Conservation (phyloP, 1,140 invertebrate species). For the Rhyzopertha dominica region DNA sequence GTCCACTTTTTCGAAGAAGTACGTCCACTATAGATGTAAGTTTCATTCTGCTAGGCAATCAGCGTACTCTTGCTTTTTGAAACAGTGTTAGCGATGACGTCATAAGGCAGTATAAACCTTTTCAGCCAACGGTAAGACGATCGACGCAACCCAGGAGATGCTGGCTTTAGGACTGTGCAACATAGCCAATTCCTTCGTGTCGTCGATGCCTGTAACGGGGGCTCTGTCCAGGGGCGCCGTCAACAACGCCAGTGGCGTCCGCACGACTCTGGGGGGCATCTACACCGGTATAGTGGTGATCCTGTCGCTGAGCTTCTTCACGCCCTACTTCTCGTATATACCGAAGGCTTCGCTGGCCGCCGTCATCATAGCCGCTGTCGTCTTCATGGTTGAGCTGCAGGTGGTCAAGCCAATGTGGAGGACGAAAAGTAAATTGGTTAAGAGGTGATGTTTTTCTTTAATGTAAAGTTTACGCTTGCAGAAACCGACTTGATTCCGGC, state of each 20-base stretch:
- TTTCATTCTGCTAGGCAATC: too few relatives aligned
- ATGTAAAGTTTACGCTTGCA: constrained; percentile 44
- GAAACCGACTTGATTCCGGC: constrained; percentile 67
- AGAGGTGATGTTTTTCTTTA: neutral
- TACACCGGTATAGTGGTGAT: constrained; percentile 75
- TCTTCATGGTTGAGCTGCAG: constrained; percentile 83
- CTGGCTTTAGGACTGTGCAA: constrained; percentile 74
- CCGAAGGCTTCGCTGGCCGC: constrained; percentile 71
- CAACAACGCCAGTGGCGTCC: constrained; percentile 80
- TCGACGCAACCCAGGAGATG: constrained; percentile 78
- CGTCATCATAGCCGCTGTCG: constrained; percentile 81
- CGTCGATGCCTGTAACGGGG: constrained; percentile 81
- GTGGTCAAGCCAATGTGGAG: constrained; percentile 75
- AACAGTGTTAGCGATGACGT: too few relatives aligned
- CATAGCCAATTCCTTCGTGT: constrained; percentile 76
- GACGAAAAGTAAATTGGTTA: constrained; percentile 60
- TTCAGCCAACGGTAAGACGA: constrained; percentile 58
- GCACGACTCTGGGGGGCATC: constrained; percentile 71
- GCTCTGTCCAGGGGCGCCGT: constrained; percentile 80
- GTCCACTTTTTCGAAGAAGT: too few relatives aligned
- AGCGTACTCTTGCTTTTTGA: too few relatives aligned
- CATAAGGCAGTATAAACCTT: too few relatives aligned
- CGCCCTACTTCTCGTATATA: constrained; percentile 80
- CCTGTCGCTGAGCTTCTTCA: constrained; percentile 71
- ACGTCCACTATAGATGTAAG: too few relatives aligned